Evolutionary conservation across 2,888 invertebrate species (phyloP), one percentile per base, ranked within the genome.

Genomic region (Drosophila meridiana): DNA sequence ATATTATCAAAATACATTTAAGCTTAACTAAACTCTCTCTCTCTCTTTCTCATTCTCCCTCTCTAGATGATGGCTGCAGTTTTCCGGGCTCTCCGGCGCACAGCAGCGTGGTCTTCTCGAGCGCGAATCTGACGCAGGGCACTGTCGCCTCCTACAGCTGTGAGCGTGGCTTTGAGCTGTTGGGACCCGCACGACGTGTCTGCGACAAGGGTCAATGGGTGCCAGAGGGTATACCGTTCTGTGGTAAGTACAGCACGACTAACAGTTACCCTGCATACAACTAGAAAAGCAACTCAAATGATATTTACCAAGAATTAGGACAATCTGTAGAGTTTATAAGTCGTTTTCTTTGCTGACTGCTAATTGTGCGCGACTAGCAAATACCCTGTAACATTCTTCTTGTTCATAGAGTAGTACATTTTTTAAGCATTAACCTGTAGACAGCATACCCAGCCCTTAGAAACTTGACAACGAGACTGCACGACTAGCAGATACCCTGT

Each of bases 1-100:
- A 75, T 76, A 72, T 79, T 67, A 57, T 40, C 20, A 28, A 56
- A 30, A 11, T 34, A 34, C 34, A 4, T 9, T n/a, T 30, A 30
- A 30, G 30, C 42, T n/a, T 73, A 50, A 63, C 69, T 59, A 63
- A 79, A 47, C 26, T 30, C 47, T 11, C 56, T 45, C 32, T 43
- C 57, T 47, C 36, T 20, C 45, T 47, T 26, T 43, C 43, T 57
- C 3, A 45, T 1, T 50, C 8, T 34, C 8, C 73, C 13, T 50
- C 26, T 43, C 3, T 82, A 93, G 93, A 92, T 85, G 80, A 81
- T 61, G 65, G 86, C 59, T 98, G 98, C 92, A 95, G 96, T 80
- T 98, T 97, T 94, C 98, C 98, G 0, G 98, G 98, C 11, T 96
- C 97, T 0, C 98, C 98, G 11, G 97, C 98, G 2, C 98, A 98